A percentile compares a stretch with the other conserved stretches of the same genome.
phyloP scores from a whole-genome alignment of 2,888 invertebrate genomes.

The Sacculina carcini region DNA sequence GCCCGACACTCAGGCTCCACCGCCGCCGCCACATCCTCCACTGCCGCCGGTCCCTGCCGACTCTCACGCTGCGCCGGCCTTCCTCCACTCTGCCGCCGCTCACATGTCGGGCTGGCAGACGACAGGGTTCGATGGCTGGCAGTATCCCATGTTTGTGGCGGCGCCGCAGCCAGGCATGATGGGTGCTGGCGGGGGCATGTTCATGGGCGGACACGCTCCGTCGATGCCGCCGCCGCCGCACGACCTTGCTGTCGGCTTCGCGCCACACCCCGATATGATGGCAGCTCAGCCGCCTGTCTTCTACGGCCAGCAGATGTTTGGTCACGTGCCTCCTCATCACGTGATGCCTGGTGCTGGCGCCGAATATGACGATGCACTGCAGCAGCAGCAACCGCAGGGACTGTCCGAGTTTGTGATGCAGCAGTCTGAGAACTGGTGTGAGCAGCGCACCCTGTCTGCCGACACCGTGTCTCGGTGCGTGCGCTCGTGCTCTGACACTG shows the following conservation, averaged over 20 bases:
- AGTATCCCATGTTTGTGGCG: not conserved
- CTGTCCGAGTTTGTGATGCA: too few relatives aligned
- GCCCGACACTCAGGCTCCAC: constrained; percentile 1
- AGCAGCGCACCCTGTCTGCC: not conserved
- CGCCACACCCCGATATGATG: not conserved
- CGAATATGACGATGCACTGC: too few relatives aligned
- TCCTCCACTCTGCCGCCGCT: not conserved
- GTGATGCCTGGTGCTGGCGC: too few relatives aligned
- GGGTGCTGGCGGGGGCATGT: too few relatives aligned
- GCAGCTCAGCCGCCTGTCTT: too few relatives aligned
- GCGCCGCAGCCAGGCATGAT: not conserved
- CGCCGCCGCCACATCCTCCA: constrained; percentile 8
- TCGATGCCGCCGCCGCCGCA: not conserved
- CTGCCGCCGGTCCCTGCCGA: constrained; percentile 9
- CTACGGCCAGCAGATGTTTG: too few relatives aligned
- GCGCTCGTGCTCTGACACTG: not conserved
- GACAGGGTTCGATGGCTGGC: not conserved
- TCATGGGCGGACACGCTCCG: too few relatives aligned
- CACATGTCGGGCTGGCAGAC: not conserved
- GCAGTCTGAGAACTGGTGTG: too few relatives aligned
- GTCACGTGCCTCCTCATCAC: too few relatives aligned
- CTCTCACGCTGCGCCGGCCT: not conserved
- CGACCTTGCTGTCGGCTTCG: not conserved
- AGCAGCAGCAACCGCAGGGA: too few relatives aligned
- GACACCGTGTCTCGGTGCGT: not conserved